Base-by-base conservation (phyloP, 2,888 invertebrate species). In the Tetropium fuscum region DNA sequence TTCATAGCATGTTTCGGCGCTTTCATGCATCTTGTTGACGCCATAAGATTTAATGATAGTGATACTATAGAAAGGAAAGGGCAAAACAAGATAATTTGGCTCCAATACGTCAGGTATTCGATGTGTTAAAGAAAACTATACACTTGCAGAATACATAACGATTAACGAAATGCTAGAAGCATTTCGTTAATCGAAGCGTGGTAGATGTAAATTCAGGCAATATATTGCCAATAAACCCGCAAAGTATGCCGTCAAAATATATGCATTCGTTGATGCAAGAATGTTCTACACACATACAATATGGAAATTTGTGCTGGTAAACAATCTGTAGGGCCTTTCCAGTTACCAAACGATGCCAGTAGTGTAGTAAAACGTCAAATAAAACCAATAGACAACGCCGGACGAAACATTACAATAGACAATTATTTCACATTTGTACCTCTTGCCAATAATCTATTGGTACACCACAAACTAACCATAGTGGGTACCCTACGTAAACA, bases 161-260 rank as follows among this genome's bases (percentile, higher is more conserved):
- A 30, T 30, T n/a, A n/a, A n/a, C n/a, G n/a, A n/a, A n/a, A n/a
- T n/a, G n/a, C n/a, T n/a, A n/a, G n/a, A n/a, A n/a, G n/a, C n/a
- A n/a, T n/a, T n/a, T n/a, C n/a, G n/a, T n/a, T n/a, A n/a, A n/a
- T 8, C 30, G 8, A n/a, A n/a, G 8, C 30, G 30, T n/a, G 30
- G 67, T 27, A 44, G 68, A 8, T 75, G 73, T 41, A 38, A 16
- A 20, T 68, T 71, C 58, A 22, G 63, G 19, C 70, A 74, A 54
- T 76, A 72, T 49, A 74, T 75, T 20, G 66, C 63, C n/a, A 71
- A 75, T 20, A 58, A 58, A 57, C 70, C 74, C 20, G 63, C 58
- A 4, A 72, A 68, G 27, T 72, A 73, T 61, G 69, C 70, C 0
- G 58, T 73, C 2, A 69, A 74, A 64, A 60, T 70, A 8, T 70